Percentiles rank a stretch among this genome's conserved stretches.
These are phyloP conservation scores for Drosophila repletoides DNA, from an alignment of 1,140 invertebrate genomes.

Conservation along the genomic window DNA sequence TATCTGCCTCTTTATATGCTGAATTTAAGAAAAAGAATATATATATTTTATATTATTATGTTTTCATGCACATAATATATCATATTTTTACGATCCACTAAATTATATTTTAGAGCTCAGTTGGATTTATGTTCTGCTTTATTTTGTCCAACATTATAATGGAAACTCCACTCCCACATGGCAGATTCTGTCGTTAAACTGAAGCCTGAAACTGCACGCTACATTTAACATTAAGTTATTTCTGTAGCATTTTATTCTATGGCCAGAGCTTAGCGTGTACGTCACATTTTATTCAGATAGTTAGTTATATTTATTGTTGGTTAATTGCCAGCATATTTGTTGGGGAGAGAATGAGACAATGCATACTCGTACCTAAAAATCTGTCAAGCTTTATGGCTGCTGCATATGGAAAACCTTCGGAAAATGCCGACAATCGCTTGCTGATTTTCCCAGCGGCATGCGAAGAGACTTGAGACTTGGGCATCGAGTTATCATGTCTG, in stretches of 20 bases:
- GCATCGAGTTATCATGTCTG: slow-evolving; percentile 55
- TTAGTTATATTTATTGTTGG: slow-evolving; percentile 44
- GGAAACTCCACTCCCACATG: slow-evolving; percentile 37
- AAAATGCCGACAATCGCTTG: slow-evolving; percentile 70
- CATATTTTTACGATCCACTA: slow-evolving; percentile 24
- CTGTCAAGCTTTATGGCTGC: slow-evolving; percentile 35
- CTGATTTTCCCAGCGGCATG: slow-evolving; percentile 54
- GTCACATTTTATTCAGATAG: slow-evolving; percentile 25
- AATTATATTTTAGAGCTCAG: slow-evolving; percentile 8
- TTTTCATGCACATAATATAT: slow-evolving; percentile 3
- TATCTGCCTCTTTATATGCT: too few relatives aligned
- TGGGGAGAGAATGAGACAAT: slow-evolving; percentile 19
- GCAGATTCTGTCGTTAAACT: slow-evolving; percentile 16
- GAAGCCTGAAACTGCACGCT: slow-evolving; percentile 25
- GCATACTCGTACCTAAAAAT: slow-evolving; percentile 46
- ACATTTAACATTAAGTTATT: slow-evolving; percentile 34
- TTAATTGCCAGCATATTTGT: slow-evolving; percentile 56
- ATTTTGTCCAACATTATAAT: slow-evolving; percentile 20
- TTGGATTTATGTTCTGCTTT: slow-evolving; percentile 31
- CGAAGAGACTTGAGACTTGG: slow-evolving; percentile 11
- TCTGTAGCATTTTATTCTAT: slow-evolving; percentile 7
- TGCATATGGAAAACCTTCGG: slow-evolving; percentile 70
- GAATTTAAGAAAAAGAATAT: too few relatives aligned
- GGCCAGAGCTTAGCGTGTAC: slow-evolving; percentile 21
- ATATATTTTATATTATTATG: background rate